These are phyloP conservation scores for Adoxophyes honmai DNA, from an alignment of 1,140 invertebrate genomes.

Conservation along the genomic window DNA sequence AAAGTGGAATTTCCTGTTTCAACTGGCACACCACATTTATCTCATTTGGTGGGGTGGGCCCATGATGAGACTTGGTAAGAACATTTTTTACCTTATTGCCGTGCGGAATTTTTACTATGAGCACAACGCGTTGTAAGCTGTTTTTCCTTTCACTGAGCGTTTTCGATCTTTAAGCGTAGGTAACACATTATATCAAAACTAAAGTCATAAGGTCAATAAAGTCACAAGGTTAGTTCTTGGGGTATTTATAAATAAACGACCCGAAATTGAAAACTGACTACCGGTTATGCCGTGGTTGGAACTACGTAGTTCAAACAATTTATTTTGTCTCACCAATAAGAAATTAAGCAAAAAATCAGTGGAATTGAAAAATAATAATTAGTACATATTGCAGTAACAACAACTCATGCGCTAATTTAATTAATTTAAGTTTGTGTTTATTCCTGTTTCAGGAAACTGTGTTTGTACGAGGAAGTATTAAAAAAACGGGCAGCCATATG, in stretches of 20 bases:
- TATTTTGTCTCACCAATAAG: no score
- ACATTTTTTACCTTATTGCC: neutral
- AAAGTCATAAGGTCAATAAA: no score
- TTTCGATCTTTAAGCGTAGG: no score
- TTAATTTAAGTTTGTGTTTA: neutral
- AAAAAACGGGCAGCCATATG: neutral
- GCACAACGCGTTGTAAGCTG: neutral
- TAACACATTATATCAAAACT: no score
- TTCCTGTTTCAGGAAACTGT: neutral
- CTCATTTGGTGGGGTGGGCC: neutral
- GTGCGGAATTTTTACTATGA: neutral
- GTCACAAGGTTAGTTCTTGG: no score
- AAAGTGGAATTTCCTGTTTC: constrained; percentile 4
- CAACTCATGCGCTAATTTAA: neutral
- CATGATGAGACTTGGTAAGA: neutral
- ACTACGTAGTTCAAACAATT: neutral
- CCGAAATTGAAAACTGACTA: no score
- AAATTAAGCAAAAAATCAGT: neutral
- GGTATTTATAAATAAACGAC: no score
- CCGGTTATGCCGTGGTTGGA: no score
- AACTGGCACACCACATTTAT: neutral
- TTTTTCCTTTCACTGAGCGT: neutral
- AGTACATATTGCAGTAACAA: neutral
- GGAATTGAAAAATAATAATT: neutral
- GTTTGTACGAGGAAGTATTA: neutral